Evolutionary conservation across 2,113 vertebrate genomes (phyloP).

Genomic region (Strigops habroptila): DNA sequence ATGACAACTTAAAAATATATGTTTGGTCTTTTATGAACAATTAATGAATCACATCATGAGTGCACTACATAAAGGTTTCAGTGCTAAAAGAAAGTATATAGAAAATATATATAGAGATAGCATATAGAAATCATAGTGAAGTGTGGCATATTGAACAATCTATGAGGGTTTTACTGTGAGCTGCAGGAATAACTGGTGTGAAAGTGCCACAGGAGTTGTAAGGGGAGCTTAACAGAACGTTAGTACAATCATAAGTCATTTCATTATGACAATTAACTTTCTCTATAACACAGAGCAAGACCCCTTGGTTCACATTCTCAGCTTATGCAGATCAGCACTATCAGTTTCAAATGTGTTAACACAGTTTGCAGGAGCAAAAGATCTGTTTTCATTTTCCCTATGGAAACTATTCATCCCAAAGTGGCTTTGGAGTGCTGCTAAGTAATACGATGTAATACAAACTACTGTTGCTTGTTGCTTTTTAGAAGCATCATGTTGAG

Average conservation of each 20-base stretch:
- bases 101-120: background rate
- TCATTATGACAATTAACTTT: background rate
- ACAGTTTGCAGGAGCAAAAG: background rate
- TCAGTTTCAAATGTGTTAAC: background rate
- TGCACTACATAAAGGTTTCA: background rate
- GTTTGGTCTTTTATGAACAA: background rate
- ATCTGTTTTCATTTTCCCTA: background rate
- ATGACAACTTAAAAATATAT: background rate
- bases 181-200: background rate
- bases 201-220: background rate
- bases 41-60: background rate
- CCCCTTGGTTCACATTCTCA: background rate
- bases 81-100: background rate
- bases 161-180: background rate
- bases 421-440: background rate
- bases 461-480: background rate
- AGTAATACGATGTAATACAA: background rate
- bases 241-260: background rate
- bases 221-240: background rate
- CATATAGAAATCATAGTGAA: background rate
- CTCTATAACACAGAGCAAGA: background rate
- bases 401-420: background rate
- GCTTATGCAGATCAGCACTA: background rate
- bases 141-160: fast-evolving
- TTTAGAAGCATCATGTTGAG: background rate